Evolutionary conservation across 2,113 vertebrate genomes (phyloP).

Genomic region (Crotophaga sulcirostris): DNA sequence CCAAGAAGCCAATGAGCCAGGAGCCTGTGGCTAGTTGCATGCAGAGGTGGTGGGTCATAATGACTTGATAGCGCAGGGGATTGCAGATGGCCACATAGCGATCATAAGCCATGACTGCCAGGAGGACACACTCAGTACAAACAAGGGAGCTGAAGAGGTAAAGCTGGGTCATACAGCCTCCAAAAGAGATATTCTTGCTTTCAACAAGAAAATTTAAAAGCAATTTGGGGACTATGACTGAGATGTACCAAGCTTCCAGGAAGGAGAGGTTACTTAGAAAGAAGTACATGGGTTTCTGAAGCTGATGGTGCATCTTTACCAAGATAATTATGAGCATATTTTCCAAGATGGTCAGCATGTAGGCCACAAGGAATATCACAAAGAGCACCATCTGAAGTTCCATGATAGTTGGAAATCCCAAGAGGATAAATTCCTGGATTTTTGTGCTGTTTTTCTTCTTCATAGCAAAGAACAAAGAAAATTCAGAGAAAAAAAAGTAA

Average conservation of each 20-base stretch:
- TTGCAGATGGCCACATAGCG: conserved; percentile 42
- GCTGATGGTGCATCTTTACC: conserved; percentile 6
- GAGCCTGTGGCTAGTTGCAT: neutral
- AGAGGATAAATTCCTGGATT: neutral
- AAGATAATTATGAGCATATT: conserved; percentile 13
- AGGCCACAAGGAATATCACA: conserved; percentile 12
- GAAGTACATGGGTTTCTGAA: conserved; percentile 59
- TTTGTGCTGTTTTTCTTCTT: neutral
- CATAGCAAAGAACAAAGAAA: neutral
- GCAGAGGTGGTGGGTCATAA: conserved; percentile 1
- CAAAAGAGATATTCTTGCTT: neutral
- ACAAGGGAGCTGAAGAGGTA: conserved; percentile 41
- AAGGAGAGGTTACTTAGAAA: conserved; percentile 49
- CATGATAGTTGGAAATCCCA: conserved; percentile 12
- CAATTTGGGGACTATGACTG: conserved; percentile 40
- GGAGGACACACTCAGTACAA: conserved; percentile 33
- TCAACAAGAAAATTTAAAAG: neutral
- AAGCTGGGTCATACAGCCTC: conserved; percentile 39
- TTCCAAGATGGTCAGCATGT: conserved; percentile 31
- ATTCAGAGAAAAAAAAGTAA: neutral
- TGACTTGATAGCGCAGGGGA: neutral
- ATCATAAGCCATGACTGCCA: conserved; percentile 57
- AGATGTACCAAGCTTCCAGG: conserved; percentile 49
- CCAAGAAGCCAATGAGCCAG: conserved; percentile 32
- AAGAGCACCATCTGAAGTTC: conserved; percentile 31